Evolutionary conservation across 2,113 vertebrate genomes (phyloP), one percentile per base, ranked within the genome.

Genomic region (Miniopterus natalensis): DNA sequence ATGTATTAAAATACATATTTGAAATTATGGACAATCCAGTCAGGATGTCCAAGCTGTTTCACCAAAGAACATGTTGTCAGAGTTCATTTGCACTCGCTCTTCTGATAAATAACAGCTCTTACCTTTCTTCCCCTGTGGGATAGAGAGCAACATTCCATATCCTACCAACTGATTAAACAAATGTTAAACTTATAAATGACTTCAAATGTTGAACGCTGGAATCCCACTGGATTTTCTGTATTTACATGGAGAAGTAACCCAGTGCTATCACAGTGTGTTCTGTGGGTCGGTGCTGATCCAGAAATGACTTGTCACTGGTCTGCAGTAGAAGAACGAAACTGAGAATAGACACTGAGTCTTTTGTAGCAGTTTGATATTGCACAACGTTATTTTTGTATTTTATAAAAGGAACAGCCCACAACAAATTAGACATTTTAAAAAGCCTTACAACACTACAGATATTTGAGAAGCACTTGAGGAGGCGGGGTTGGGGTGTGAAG

Each of bases 41-140:
- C 47, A 73, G 70, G 40, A 49, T 31, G 40, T 84, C n/a, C 36
- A 20, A 31, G 18, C 63, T 70, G 23, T 94, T 71, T 90, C 75
- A 86, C 87, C 75, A 14, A 11, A 57, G 63, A 92, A 70, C n/a
- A 71, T 66, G 57, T 70, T 88, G 47, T 88, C 55, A 68, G 45
- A 55, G 40, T 77, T 84, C 18, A 40, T 92, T 92, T 88, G 61
- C 17, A 42, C n/a, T 53, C 25, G 25, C 27, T 80, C 15, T 61
- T 74, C 65, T 75, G 10, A 55, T 63, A 93, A 74, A 66, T 36
- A 70, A 27, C 21, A 65, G 21, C 40, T 59, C 71, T 85, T 29
- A 12, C 2, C 40, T 63, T 49, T 80, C n/a, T 75, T 73, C 55
- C 27, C 25, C 42, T 31, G 29, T 31, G 27, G 17, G 23, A 10